Conservation (phyloP, 37 sponge, comb jelly and placozoan genomes). For the Oopsacas minuta region DNA sequence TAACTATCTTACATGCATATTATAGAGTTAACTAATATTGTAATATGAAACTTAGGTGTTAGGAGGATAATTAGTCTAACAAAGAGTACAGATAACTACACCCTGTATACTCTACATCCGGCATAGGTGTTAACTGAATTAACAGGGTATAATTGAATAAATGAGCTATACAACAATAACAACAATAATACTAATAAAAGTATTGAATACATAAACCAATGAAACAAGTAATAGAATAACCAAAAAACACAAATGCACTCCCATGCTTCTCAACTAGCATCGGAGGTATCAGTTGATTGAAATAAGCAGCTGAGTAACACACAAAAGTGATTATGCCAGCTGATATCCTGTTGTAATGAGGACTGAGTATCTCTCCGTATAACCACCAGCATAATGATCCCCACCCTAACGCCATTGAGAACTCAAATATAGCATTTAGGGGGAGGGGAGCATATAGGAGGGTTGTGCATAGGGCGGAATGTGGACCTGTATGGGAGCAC, state of each 20-base stretch:
- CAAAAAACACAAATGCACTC: neutral
- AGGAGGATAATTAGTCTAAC: no score
- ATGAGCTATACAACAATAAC: neutral
- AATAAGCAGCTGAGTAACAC: neutral
- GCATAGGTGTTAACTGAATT: no score
- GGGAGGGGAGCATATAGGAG: neutral
- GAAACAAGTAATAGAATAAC: neutral
- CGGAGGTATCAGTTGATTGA: neutral
- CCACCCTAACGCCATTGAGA: neutral
- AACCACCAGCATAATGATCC: neutral
- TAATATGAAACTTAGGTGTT: no score
- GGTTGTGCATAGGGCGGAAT: neutral
- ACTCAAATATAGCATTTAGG: neutral
- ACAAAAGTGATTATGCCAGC: neutral
- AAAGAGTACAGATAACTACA: no score
- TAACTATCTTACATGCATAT: no score
- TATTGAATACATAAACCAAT: neutral
- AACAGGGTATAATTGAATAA: no score
- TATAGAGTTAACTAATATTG: no score
- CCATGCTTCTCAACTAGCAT: neutral
- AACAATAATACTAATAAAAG: neutral
- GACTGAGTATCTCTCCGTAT: neutral
- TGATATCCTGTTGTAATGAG: neutral
- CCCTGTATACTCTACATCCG: no score
- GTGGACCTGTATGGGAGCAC: neutral